A percentile compares a stretch with the other conserved stretches of the same genome.
Conservation (phyloP, 2,113 vertebrate species). For the Stegostoma tigrinum region DNA sequence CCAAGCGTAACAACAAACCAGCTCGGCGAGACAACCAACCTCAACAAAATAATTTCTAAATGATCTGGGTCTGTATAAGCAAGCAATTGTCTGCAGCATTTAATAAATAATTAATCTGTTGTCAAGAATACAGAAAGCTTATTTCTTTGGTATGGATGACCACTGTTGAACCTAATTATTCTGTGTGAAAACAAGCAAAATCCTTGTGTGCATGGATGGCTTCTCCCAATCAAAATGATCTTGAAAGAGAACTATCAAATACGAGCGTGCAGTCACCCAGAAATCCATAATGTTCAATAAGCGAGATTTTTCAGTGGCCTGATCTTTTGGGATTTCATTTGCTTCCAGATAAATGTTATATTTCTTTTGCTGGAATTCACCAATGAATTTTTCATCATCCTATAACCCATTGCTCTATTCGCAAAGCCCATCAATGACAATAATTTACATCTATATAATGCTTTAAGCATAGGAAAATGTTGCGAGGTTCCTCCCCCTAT, state of each 20-base stretch:
- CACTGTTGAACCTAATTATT: neutral
- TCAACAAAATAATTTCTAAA: neutral
- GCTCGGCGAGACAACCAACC: no score
- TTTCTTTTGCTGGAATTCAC: neutral
- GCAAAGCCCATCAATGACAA: neutral
- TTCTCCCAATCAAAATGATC: neutral
- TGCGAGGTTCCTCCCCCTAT: neutral
- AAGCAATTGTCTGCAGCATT: neutral
- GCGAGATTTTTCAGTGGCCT: neutral
- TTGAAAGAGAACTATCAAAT: neutral
- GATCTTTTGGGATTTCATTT: neutral
- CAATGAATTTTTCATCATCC: neutral
- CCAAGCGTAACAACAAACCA: no score
- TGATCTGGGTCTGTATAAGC: neutral
- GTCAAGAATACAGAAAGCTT: neutral
- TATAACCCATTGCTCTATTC: neutral
- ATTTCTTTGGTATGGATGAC: neutral
- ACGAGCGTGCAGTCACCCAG: neutral
- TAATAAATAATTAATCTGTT: neutral
- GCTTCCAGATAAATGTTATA: neutral
- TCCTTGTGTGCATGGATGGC: neutral
- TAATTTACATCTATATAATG: neutral
- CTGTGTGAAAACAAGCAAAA: neutral
- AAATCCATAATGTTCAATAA: neutral
- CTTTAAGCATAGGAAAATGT: neutral